Percentiles rank a stretch among this genome's conserved stretches.
phyloP scores from a whole-genome alignment of 1,140 invertebrate species.

The Formica selysi region DNA sequence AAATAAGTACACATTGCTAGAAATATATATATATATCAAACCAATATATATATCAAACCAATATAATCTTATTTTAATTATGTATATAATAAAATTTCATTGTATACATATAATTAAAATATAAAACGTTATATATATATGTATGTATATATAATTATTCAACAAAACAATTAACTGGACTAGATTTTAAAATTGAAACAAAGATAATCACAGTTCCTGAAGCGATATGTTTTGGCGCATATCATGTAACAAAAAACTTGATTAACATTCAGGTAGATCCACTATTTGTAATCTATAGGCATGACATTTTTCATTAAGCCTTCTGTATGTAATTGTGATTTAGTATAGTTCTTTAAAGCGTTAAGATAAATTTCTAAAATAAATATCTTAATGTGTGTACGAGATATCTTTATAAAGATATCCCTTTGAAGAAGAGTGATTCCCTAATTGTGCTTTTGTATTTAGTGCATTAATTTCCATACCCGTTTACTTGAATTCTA shows the following conservation, averaged over 20 bases:
- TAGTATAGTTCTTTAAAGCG: too few relatives aligned
- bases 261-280: too few relatives aligned
- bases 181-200: constrained; percentile 6
- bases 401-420: too few relatives aligned
- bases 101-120: too few relatives aligned
- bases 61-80: not conserved
- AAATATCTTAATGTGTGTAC: too few relatives aligned
- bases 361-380: too few relatives aligned
- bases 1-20: not conserved
- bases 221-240: not conserved
- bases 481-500: not conserved
- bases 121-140: too few relatives aligned
- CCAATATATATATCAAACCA: not conserved
- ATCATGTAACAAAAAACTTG: not conserved
- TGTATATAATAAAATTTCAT: too few relatives aligned
- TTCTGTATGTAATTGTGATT: too few relatives aligned
- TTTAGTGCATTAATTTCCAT: not conserved
- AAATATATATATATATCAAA: not conserved
- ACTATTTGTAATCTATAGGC: too few relatives aligned
- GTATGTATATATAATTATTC: not conserved
- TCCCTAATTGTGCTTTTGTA: not conserved
- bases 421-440: not conserved
- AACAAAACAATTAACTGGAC: constrained; percentile 13
- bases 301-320: too few relatives aligned
- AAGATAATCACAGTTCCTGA: not conserved